Evolutionary conservation across 2,888 invertebrate species (phyloP), one percentile per base, ranked within the genome.

Genomic region (Alloscopus bannaensis): DNA sequence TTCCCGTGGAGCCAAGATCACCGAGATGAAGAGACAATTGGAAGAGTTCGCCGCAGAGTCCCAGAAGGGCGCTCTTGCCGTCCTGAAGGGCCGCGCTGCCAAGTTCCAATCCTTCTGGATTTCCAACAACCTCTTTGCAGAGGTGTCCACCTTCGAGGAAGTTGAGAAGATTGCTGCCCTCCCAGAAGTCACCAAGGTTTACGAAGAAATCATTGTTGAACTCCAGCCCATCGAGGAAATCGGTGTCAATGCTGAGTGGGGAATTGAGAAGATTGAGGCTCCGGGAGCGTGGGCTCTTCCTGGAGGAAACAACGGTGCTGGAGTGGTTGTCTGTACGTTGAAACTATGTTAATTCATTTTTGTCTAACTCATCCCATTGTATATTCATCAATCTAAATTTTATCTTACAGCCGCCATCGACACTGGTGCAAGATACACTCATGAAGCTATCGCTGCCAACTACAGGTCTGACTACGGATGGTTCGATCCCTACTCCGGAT

Each of bases 301-400:
- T 1, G 80, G 80, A 60, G 80, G 80, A 11, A 80, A 80, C 47
- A 62, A 72, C 20, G 80, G 80, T n/a, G 16, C 18, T 22, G 80
- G 80, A 6, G 66, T 36, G 18, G 50, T 50, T 1, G 52, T 72
- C 16, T 18, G 52, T 55, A 68, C 52, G 28, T 47, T 3, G 22
- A 18, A 50, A 50, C 24, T 18, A 26, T n/a, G 2, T 24, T 3
- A 24, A 50, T 50, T 50, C 4, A 50, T 50, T 50, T 50, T 4
- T 4, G 18, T 50, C 4, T 6, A 55, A 55, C 20, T 11, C 2
- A 13, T 20, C 1, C 13, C 24, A 57, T 57, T 24, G 13, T 20
- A n/a, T n/a, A n/a, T n/a, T n/a, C n/a, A n/a, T 57, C 20, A 13
- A 16, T 57, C 28, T 24, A 36, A 36, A 60, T 60, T 4, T 59